Evolutionary conservation across 2,888 invertebrate genomes (phyloP).

Genomic region (Drosophila putrida): DNA sequence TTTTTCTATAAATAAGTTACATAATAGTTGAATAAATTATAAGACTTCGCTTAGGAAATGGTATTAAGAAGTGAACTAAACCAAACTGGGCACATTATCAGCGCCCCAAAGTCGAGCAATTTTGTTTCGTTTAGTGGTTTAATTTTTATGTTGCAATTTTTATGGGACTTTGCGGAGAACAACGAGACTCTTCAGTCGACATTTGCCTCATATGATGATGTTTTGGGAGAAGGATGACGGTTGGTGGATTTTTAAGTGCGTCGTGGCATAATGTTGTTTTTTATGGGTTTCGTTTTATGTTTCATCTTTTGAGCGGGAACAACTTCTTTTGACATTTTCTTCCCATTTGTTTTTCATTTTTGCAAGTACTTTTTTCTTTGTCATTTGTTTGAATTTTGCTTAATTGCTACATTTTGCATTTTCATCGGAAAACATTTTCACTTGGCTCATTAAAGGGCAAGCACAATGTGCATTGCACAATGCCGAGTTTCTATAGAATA

Average conservation of each 20-base stretch:
- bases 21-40: too few species aligned
- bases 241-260: constrained; percentile 59
- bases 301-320: constrained; percentile 77
- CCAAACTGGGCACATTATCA: constrained; percentile 40
- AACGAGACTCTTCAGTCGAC: constrained; percentile 11
- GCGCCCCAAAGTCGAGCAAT: constrained; percentile 47
- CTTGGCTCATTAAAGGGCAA: constrained; percentile 34
- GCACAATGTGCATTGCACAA: constrained; percentile 2
- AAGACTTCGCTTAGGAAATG: background rate
- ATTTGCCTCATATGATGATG: background rate
- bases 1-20: background rate
- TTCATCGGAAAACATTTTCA: constrained; percentile 31
- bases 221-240: constrained; percentile 32
- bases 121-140: constrained; percentile 76
- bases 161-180: constrained; percentile 57
- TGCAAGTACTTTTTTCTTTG: constrained; percentile 40
- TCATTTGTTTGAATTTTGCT: constrained; percentile 60
- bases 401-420: constrained; percentile 68
- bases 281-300: constrained; percentile 75
- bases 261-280: constrained; percentile 74
- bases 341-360: constrained; percentile 16
- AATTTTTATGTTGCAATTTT: constrained; percentile 76
- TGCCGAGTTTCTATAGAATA: background rate
- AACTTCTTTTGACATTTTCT: constrained; percentile 43
- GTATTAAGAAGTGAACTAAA: constrained; percentile 22